Evolutionary conservation across 2,888 invertebrate species (phyloP).

Genomic region (Monoplex corrugatus): DNA sequence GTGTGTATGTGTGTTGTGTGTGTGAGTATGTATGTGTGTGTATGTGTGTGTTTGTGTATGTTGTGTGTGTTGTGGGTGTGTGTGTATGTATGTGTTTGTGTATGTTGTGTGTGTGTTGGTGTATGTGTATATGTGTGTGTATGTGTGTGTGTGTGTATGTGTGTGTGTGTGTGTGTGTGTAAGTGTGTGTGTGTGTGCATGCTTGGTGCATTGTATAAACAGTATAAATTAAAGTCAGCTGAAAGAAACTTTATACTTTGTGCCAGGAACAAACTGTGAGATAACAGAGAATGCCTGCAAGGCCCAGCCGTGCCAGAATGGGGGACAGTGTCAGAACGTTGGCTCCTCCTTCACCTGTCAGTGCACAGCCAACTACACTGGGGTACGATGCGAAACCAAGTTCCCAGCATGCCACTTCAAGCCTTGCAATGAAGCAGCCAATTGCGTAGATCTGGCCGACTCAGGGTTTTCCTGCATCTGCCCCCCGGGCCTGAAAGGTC

Average conservation of each 20-base stretch:
- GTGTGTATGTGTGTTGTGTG: background rate
- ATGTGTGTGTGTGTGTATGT: background rate
- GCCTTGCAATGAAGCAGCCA: constrained; percentile 62
- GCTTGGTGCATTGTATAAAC: no score
- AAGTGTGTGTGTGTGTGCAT: no score
- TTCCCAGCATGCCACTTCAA: constrained; percentile 51
- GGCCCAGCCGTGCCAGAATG: constrained; percentile 74
- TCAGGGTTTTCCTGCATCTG: constrained; percentile 61
- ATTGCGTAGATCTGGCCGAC: constrained; percentile 59
- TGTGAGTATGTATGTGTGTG: background rate
- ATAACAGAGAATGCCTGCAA: constrained; percentile 66
- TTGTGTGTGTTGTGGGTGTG: background rate
- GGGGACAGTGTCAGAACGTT: constrained; percentile 59
- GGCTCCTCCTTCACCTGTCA: constrained; percentile 59
- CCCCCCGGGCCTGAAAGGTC: constrained; percentile 38
- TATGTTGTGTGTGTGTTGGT: no score
- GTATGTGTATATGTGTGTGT: background rate
- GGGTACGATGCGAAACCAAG: constrained; percentile 57
- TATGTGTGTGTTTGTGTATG: background rate
- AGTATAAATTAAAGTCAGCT: no score
- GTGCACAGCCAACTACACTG: constrained; percentile 62
- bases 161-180: background rate
- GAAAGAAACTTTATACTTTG: no score
- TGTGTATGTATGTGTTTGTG: background rate
- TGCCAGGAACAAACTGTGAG: constrained; percentile 69